Evolutionary conservation across 2,113 vertebrate genomes (phyloP).

Genomic region (Todiramphus chloris): DNA sequence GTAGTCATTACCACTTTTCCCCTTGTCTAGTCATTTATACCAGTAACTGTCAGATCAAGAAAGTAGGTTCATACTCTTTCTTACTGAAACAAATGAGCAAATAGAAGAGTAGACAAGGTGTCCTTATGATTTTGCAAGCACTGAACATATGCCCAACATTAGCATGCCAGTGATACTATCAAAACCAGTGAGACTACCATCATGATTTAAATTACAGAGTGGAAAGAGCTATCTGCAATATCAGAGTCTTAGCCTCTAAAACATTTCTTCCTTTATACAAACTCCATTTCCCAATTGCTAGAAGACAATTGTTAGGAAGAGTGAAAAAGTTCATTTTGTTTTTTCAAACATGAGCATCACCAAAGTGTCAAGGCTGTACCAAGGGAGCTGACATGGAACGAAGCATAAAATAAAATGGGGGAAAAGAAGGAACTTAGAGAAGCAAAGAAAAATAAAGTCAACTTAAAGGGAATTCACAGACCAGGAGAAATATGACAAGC

Average conservation of each 20-base stretch:
- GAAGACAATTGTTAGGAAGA: background rate
- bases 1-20: background rate
- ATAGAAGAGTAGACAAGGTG: background rate
- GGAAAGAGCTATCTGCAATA: background rate
- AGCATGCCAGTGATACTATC: background rate
- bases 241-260: background rate
- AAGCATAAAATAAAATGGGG: background rate
- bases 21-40: background rate
- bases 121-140: background rate
- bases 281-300: background rate
- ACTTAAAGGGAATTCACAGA: constrained; percentile 30
- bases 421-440: background rate
- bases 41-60: background rate
- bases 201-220: background rate
- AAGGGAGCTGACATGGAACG: background rate
- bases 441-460: constrained; percentile 21
- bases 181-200: background rate
- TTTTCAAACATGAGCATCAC: background rate
- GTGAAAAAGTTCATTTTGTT: background rate
- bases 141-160: background rate
- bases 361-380: background rate
- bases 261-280: background rate
- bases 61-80: background rate
- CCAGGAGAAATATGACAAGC: constrained; percentile 60
- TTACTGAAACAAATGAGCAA: background rate